Base-by-base conservation (phyloP, 2,888 invertebrate species). In the Hirtodrosophila cameraria region DNA sequence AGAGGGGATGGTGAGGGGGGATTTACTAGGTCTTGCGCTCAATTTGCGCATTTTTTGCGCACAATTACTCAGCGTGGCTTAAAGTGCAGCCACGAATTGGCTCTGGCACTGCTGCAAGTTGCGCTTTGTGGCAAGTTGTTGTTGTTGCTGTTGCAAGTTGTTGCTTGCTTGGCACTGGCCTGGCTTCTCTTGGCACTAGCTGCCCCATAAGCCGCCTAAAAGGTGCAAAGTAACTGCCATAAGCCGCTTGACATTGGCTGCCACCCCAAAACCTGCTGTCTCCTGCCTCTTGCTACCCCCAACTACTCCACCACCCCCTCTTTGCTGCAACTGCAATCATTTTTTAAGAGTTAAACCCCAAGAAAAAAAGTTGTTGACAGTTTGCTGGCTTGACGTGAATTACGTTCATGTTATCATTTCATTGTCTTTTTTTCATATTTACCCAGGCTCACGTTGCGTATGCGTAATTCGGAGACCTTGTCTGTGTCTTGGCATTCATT, bases 1-100 rank as follows among this genome's bases (percentile, higher is more conserved):
- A 25, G 28, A 15, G 1, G 1, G 8, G 27, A 5, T 3, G 20
- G 7, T 2, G 30, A 0, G 12, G 6, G 11, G 1, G 16, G 52
- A 50, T 25, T 33, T 12, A 15, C 11, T 25, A 25, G 1, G 35
- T 23, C 82, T 75, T 86, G 82, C 87, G 87, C 87, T 88, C 88
- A 87, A 88, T 87, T 88, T 88, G 88, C 82, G 87, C 85, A 84
- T 84, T 88, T 81, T 88, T 88, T 81, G 75, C 86, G 86, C 82
- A 71, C 87, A 88, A 88, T 88, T 88, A 88, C 87, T 87, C 88
- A 88, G 84, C 70, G 64, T 70, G 70, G 86, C 84, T 87, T 88
- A 76, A 87, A 82, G 73, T 76, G 75, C 72, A 41, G 73, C 63
- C 20, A 69, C 71, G 71, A 35, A 50, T 35, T 59, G 15, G 31